Percentiles rank a stretch among this genome's conserved stretches.
Conservation (phyloP, 1,140 invertebrate species). For the Druon quercuslanigerum region DNA sequence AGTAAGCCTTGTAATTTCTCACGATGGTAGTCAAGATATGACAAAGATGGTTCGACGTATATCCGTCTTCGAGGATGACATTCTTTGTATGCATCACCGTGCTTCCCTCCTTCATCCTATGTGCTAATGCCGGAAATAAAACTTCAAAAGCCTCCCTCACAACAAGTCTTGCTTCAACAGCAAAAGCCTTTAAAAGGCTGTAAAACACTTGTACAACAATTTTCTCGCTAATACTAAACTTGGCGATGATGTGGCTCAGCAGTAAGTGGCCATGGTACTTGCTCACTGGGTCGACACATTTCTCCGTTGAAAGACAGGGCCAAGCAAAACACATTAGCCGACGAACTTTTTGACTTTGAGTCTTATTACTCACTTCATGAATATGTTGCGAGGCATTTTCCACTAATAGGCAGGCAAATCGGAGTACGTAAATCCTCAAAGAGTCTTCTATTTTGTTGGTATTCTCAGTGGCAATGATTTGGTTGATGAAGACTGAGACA, state of each 20-base stretch:
- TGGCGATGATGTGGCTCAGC: slow-evolving; percentile 97
- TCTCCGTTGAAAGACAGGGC: slow-evolving; percentile 95
- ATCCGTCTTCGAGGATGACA: slow-evolving; percentile 98
- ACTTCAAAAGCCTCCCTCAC: slow-evolving; percentile 97
- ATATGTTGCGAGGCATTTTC: slow-evolving; percentile 97
- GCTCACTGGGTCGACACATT: slow-evolving; percentile 96
- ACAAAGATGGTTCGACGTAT: slow-evolving; percentile 95
- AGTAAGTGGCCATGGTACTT: slow-evolving; percentile 97
- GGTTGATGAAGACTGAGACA: slow-evolving; percentile 95
- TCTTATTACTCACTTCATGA: slow-evolving; percentile 95
- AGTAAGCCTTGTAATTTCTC: slow-evolving; percentile 96
- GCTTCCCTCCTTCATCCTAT: slow-evolving; percentile 97
- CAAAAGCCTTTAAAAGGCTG: slow-evolving; percentile 96
- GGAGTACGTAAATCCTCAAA: slow-evolving; percentile 93
- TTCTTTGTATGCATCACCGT: slow-evolving; percentile 99
- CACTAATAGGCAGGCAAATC: slow-evolving; percentile 95
- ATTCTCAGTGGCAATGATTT: slow-evolving; percentile 94
- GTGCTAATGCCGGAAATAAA: slow-evolving; percentile 96
- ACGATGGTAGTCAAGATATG: slow-evolving; percentile 97
- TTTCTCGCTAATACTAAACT: slow-evolving; percentile 97
- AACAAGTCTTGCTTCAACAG: slow-evolving; percentile 92
- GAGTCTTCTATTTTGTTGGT: slow-evolving; percentile 91
- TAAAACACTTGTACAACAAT: slow-evolving; percentile 98
- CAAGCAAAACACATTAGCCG: slow-evolving; percentile 98
- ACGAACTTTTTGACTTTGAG: slow-evolving; percentile 93